These are phyloP conservation scores for Benitochromis conjunctus DNA, from an alignment of 2,113 vertebrate genomes.

Conservation along the genomic window DNA sequence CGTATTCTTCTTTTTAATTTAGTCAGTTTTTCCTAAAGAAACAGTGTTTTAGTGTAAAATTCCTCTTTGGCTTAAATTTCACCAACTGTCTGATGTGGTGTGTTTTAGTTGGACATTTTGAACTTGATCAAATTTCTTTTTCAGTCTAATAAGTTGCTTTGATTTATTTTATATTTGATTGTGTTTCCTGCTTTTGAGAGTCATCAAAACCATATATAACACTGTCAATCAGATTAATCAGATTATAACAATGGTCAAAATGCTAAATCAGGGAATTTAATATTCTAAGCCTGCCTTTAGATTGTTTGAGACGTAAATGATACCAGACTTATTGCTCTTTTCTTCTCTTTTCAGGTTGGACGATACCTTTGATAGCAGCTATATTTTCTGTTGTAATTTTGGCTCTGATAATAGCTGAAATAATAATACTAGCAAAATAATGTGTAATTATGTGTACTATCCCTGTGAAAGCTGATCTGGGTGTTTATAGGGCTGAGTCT, in stretches of 20 bases:
- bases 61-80: neutral
- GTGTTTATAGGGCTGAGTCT: neutral
- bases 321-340: neutral
- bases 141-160: neutral
- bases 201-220: neutral
- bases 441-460: no score
- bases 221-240: neutral
- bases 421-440: no score
- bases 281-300: no score
- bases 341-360: neutral
- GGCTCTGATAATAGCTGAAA: fast-evolving
- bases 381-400: fast-evolving
- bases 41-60: neutral
- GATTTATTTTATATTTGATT: neutral
- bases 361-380: fast-evolving
- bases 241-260: neutral
- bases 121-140: neutral
- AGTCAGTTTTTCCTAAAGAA: neutral
- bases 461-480: neutral
- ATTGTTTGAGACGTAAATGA: neutral
- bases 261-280: no score
- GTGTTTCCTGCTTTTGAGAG: neutral
- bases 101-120: neutral
- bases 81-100: neutral
- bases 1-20: neutral